A percentile compares a stretch with the other conserved stretches of the same genome.
Evolutionary conservation across 2,888 invertebrate genomes (phyloP).

Genomic region (Ceraclea dissimilis): DNA sequence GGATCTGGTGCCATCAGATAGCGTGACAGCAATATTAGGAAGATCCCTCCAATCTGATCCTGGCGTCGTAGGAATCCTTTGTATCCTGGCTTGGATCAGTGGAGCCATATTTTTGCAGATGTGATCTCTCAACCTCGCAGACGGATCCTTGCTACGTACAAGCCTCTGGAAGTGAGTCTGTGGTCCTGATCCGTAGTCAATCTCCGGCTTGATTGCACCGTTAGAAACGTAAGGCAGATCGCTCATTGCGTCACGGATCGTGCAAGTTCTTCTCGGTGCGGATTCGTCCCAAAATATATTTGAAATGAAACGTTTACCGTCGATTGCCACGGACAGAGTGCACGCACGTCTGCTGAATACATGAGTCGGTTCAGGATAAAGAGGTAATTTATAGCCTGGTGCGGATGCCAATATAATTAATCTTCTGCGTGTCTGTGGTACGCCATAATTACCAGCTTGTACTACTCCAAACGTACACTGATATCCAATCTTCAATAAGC

Average conservation of each 20-base stretch:
- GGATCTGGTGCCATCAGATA: conserved; percentile 62
- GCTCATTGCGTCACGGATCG: conserved; percentile 74
- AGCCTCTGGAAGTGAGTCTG: conserved; percentile 68
- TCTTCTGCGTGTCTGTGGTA: conserved; percentile 73
- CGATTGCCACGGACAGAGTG: conserved; percentile 43
- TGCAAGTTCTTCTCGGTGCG: conserved; percentile 70
- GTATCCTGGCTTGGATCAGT: conserved; percentile 69
- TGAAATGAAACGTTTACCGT: conserved; percentile 43
- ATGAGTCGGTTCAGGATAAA: conserved; percentile 72
- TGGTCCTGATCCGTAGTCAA: conserved; percentile 63
- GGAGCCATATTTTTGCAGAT: conserved; percentile 80
- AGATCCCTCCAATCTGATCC: conserved; percentile 84
- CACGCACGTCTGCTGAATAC: conserved; percentile 66
- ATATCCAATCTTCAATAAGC: conserved; percentile 76
- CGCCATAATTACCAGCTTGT: conserved; percentile 80
- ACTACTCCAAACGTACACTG: conserved; percentile 81
- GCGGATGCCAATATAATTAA: conserved; percentile 76
- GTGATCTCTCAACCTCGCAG: conserved; percentile 60
- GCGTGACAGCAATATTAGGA: conserved; percentile 64
- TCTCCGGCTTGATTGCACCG: conserved; percentile 61
- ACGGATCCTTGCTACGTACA: conserved; percentile 54
- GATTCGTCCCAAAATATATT: conserved; percentile 57
- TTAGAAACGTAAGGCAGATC: conserved; percentile 71
- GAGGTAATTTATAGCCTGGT: conserved; percentile 65
- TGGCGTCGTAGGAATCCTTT: conserved; percentile 61